phyloP scores from a whole-genome alignment of 2,113 vertebrate genomes.

The Sturnus vulgaris region DNA sequence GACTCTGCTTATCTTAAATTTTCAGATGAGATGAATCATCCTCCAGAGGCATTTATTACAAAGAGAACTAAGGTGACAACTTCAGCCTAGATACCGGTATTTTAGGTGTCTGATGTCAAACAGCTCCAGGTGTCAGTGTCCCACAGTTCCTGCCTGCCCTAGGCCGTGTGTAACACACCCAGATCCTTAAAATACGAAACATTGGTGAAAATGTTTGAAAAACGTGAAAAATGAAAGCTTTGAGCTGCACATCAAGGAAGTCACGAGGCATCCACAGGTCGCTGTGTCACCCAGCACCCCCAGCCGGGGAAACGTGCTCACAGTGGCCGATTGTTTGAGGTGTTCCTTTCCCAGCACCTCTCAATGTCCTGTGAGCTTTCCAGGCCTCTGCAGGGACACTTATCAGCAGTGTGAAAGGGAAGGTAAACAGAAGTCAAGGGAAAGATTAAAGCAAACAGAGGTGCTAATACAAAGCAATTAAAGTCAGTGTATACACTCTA shows the following conservation, averaged over 20 bases:
- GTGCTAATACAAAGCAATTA: not conserved
- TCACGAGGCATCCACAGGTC: rapidly evolving
- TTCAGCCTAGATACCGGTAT: not conserved
- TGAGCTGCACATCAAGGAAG: rapidly evolving
- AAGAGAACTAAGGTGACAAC: not conserved
- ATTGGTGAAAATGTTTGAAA: not conserved
- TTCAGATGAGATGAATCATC: not conserved
- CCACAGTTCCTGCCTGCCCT: rapidly evolving
- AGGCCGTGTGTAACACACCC: rapidly evolving
- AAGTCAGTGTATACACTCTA: not conserved
- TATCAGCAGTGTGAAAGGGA: rapidly evolving
- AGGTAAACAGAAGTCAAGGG: not conserved
- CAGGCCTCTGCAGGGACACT: not conserved
- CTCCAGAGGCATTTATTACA: not conserved
- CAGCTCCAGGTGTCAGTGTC: not conserved
- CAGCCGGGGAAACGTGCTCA: rapidly evolving
- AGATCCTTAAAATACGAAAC: rapidly evolving
- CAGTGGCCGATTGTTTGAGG: rapidly evolving
- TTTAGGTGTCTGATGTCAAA: not conserved
- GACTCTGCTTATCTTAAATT: not conserved
- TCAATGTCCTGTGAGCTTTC: not conserved
- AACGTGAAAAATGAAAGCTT: not conserved
- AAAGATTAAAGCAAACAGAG: not conserved
- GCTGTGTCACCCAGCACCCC: rapidly evolving
- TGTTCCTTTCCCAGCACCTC: not conserved